Evolutionary conservation across 2,888 invertebrate genomes (phyloP), one percentile per base, ranked within the genome.

Genomic region (Pammene fasciana): DNA sequence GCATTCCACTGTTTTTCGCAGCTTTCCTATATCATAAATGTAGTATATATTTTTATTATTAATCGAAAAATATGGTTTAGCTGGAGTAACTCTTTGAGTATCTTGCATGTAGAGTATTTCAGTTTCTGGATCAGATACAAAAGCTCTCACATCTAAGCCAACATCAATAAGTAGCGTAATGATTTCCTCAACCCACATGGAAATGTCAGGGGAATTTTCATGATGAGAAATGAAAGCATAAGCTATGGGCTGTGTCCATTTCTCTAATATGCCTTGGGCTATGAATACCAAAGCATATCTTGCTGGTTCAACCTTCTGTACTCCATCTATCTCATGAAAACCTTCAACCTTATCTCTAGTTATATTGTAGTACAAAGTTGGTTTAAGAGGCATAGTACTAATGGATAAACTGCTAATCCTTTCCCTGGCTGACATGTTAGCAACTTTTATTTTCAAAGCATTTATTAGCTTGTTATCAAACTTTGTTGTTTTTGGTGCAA

Each of bases 231-330:
- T 72, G 9, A 79, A 75, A 11, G 77, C 72, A 56, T 75, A 76
- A 0, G 77, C 79, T 36, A 80, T 65, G 0, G 77, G 77, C 64
- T 79, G 80, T 45, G 59, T 70, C 80, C 79, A 79, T 56, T 77
- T 73, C 14, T 73, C 74, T 34, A 80, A 62, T 13, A 79, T 73
- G 0, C 80, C 80, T 43, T 75, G 74, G 2, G 77, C 73, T 72
- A 78, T 76, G 1, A 79, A 59, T 5, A 79, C 72, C 14, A 80
- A 36, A 9, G 75, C 80, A 71, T 75, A 72, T 57, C 75, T 77
- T 3, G 78, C 79, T 4, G 77, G 71, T 18, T 66, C 68, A 26
- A 71, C 52, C 38, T 71, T 72, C 67, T 79, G 79, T 2, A 70
- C 65, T 5, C 80, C 80, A 60, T 76, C 75, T 13, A 79, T 70